phyloP scores from a whole-genome alignment of 1,140 invertebrate genomes.

The Adoxophyes honmai region DNA sequence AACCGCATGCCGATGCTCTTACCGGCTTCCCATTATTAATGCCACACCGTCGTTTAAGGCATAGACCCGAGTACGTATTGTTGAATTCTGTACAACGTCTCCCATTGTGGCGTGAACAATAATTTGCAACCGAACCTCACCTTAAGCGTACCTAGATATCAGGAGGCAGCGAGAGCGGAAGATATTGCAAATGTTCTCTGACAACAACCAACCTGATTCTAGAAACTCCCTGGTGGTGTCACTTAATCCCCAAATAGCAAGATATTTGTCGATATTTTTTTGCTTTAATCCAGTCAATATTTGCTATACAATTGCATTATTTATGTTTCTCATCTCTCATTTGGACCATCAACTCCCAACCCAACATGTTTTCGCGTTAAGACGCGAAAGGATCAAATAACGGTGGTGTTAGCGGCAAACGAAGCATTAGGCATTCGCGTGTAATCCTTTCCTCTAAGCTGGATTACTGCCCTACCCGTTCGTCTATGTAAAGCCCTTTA shows the following conservation, averaged over 20 bases:
- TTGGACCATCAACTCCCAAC: not conserved
- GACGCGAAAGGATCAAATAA: slow-evolving; percentile 59
- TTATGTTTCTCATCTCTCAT: no score
- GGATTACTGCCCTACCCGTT: slow-evolving; percentile 62
- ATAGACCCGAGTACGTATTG: slow-evolving; percentile 36
- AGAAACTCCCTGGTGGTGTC: no score
- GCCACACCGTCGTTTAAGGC: slow-evolving; percentile 51
- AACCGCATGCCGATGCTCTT: slow-evolving; percentile 41
- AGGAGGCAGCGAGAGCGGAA: slow-evolving; percentile 2
- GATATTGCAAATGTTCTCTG: no score
- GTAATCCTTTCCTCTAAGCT: slow-evolving; percentile 65
- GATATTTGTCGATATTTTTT: no score
- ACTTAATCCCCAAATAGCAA: no score
- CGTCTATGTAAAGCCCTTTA: slow-evolving; percentile 44
- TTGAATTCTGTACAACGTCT: slow-evolving; percentile 39
- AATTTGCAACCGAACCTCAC: slow-evolving; percentile 63
- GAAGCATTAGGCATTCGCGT: slow-evolving; percentile 55
- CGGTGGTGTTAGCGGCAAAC: slow-evolving; percentile 43
- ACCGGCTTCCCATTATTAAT: slow-evolving; percentile 42
- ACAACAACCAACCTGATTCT: no score
- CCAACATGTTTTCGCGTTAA: slow-evolving; percentile 22
- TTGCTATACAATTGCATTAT: no score
- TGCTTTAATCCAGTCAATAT: no score
- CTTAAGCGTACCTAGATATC: slow-evolving; percentile 3
- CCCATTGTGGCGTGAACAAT: slow-evolving; percentile 57